Conservation (phyloP, 2,113 vertebrate genomes). For the Phaethon lepturus region DNA sequence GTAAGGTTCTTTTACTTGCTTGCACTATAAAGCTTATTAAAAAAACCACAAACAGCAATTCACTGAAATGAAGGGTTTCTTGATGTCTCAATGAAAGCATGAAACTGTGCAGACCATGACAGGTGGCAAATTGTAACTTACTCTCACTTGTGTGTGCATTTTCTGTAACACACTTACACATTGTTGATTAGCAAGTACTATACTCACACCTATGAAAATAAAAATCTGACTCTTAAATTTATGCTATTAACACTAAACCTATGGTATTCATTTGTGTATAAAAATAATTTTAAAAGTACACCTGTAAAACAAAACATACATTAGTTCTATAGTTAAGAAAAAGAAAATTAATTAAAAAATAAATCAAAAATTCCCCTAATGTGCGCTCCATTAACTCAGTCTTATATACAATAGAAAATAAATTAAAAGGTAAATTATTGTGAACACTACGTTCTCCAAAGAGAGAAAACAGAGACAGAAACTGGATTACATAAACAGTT, state of each 20-base stretch:
- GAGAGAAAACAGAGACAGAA: background rate
- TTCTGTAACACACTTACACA: background rate
- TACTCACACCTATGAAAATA: background rate
- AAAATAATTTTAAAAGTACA: background rate
- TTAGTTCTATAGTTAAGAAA: background rate
- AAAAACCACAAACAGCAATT: background rate
- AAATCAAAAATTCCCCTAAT: background rate
- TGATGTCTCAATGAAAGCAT: background rate
- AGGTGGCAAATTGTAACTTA: background rate
- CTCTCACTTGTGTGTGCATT: background rate
- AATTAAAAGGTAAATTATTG: background rate
- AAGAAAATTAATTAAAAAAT: background rate
- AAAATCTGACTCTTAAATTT: background rate
- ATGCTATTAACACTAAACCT: background rate
- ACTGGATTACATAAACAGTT: background rate
- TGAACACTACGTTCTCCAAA: background rate
- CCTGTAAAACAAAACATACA: background rate
- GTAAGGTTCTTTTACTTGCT: background rate
- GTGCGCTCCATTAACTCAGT: background rate
- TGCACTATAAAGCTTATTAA: background rate
- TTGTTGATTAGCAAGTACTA: background rate
- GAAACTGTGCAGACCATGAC: conserved; percentile 18
- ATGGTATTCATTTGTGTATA: background rate
- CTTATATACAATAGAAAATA: background rate
- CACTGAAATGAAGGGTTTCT: conserved; percentile 7